Evolutionary conservation across 2,113 vertebrate genomes (phyloP), one percentile per base, ranked within the genome.

Genomic region (Triplophysa siluroides): DNA sequence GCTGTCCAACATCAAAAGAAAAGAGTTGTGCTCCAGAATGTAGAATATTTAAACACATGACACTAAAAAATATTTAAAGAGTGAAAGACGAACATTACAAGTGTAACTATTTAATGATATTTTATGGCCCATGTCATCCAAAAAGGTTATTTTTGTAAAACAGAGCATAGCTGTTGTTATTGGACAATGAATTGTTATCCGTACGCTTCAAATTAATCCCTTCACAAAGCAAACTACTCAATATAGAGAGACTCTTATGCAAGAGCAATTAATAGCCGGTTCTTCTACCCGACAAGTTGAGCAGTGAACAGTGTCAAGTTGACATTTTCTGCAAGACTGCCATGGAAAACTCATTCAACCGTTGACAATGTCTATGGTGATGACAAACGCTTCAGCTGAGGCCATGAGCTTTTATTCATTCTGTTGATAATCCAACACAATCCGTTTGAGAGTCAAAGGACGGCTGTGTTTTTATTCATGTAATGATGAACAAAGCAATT

Each of bases 241-340:
- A 75, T 58, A 75, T 33, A 29, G 41, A 62, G 72, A 75, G 73
- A 75, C 41, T 63, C 72, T 75, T 75, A 26, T 75, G 41, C 41
- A 75, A 63, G 60, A 75, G 38, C 41, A 61, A 63, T 75, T 62
- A 63, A 10, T 47, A 41, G 12, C 14, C 38, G 33, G 43, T 60
- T 43, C 54, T 74, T 33, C 41, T 60, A 38, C 10, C 1, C 24
- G 45, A 18, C 73, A 63, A 63, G 58, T 23, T 75, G 54, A n/a
- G 38, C 38, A 47, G 33, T 61, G 56, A 75, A 47, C 21, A 75
- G 60, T 26, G 38, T 61, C 58, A 43, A 18, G 58, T 56, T 43
- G 13, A 41, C n/a, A 43, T 8, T 7, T 24, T 43, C 21, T 24
- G 8, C 14, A 19, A 75, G 23, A 13, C 33, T 19, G 14, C 16